Base-by-base conservation (phyloP, 2,797 vertebrate genomes). In the Pantherophis alleghaniensis region DNA sequence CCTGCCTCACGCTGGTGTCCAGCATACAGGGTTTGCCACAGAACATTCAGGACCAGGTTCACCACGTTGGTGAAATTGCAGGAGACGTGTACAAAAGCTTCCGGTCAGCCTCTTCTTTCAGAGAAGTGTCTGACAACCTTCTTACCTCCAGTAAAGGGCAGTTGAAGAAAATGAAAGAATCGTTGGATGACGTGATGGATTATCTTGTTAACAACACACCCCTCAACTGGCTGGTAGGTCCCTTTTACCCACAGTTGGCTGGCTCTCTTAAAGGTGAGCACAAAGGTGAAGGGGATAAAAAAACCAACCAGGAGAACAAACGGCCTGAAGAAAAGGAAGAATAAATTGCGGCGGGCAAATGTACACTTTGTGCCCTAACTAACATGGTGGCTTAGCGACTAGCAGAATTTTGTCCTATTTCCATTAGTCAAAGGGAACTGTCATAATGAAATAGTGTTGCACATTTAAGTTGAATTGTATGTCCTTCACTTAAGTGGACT, bases 191-290 rank as follows among this genome's bases (percentile, higher is more conserved):
- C 37, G 98, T 99, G 94, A 98, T 99, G 98, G 98, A 99, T 95
- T 99, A 99, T 97, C 97, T 99, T 61, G 97, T 99, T 91, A 98
- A 99, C 98, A 99, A 99, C 98, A 99, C 98, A 0, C 99, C 99
- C 0, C 98, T 99, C 92, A 99, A 99, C 97, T 99, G 99, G 99
- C 98, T 99, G 97, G 99, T 99, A 97, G 99, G 99, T 97, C 99
- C 99, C 79, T 99, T 99, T 97, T 98, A 98, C 95, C 98, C 98
- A n/a, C 98, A 98, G 92, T 89, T 98, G 95, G 96, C 95, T 11
- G 98, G 98, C 95, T 93, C 95, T 96, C 96, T 95, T 95, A 94
- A 95, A 94, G 92, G 95, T 96, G 96, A 96, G 96, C 95, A 93
- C 90, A 97, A 90, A 94, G 94, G 90, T 95, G 92, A 97, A 96